Evolutionary conservation across 2,113 vertebrate species (phyloP).

Genomic region (Callipepla squamata): DNA sequence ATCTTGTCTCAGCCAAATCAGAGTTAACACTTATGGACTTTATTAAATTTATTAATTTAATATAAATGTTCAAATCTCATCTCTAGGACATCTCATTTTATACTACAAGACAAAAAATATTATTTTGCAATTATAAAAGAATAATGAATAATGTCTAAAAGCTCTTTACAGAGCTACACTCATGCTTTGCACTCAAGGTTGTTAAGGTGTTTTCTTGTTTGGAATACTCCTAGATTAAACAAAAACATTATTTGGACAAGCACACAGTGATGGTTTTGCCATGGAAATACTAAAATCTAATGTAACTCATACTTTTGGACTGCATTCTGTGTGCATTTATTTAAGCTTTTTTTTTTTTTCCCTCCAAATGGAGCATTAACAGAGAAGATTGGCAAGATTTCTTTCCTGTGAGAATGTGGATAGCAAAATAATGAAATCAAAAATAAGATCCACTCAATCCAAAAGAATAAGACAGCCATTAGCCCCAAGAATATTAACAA

Average conservation of each 20-base stretch:
- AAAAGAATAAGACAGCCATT: neutral
- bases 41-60: neutral
- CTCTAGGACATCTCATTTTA: neutral
- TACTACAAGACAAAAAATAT: neutral
- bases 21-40: neutral
- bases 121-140: neutral
- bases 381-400: neutral
- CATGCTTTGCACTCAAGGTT: neutral
- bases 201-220: neutral
- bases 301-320: neutral
- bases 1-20: neutral
- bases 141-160: neutral
- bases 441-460: neutral
- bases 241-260: neutral
- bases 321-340: neutral
- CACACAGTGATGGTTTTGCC: neutral
- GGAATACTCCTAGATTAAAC: neutral
- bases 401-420: rapidly evolving
- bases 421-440: neutral
- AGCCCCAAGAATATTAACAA: neutral
- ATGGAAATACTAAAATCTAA: neutral
- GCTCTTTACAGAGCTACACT: neutral
- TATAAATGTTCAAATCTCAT: neutral
- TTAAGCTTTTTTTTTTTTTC: neutral
- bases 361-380: neutral